These are phyloP conservation scores for Alcis repandata DNA, from an alignment of 2,888 invertebrate genomes.

Conservation along the genomic window DNA sequence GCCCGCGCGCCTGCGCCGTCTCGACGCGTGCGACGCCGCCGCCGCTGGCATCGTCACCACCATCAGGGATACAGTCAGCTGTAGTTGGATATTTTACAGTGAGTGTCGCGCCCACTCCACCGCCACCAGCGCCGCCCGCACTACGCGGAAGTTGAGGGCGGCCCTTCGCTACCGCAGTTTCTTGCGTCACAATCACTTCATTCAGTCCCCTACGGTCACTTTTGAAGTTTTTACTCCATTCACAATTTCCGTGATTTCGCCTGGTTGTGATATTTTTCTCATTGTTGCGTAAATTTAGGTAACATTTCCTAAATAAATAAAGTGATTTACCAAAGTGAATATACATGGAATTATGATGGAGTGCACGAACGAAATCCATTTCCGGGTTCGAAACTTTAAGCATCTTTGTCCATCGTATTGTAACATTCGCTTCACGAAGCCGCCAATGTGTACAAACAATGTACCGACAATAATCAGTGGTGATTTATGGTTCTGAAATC, in stretches of 20 bases:
- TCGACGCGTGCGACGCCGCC: conserved; percentile 75
- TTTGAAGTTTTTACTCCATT: conserved; percentile 52
- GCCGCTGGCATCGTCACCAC: conserved; percentile 86
- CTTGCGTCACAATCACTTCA: conserved; percentile 51
- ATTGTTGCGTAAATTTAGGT: background rate
- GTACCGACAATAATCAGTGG: conserved; percentile 25
- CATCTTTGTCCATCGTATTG: conserved; percentile 7
- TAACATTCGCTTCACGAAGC: conserved; percentile 10
- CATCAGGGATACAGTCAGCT: conserved; percentile 89
- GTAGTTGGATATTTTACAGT: conserved; percentile 93
- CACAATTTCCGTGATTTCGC: conserved; percentile 26
- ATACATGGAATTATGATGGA: too few species aligned
- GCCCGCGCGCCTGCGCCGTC: conserved; percentile 76
- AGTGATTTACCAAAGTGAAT: conserved; percentile 26
- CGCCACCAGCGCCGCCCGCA: conserved; percentile 1
- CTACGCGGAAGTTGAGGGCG: conserved; percentile 47
- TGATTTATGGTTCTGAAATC: conserved; percentile 40
- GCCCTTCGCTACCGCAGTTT: conserved; percentile 57
- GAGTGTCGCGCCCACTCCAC: conserved; percentile 73
- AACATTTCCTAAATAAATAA: conserved; percentile 7
- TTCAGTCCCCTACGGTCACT: conserved; percentile 38
- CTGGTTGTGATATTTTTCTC: background rate
- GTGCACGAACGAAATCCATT: too few species aligned
- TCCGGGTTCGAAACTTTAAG: conserved; percentile 17
- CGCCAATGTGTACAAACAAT: conserved; percentile 42